phyloP scores from a whole-genome alignment of 1,140 invertebrate species.

The Caenorhabditis tropicalis region DNA sequence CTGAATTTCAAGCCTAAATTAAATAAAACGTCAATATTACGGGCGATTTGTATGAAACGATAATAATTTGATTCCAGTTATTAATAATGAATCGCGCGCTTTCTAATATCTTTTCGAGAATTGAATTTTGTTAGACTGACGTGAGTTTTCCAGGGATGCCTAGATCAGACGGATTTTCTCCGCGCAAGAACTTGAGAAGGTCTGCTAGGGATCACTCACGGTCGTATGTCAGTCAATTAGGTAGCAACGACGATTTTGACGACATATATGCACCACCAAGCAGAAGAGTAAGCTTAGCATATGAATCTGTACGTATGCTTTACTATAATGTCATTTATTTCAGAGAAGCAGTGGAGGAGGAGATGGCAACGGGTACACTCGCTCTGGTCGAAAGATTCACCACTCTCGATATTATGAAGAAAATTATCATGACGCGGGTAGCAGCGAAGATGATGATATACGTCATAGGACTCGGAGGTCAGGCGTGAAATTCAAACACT shows the following conservation, averaged over 20 bases:
- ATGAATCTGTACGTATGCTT: not conserved
- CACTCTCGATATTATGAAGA: slow-evolving; percentile 11
- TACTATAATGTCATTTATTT: not conserved
- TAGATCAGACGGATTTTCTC: slow-evolving; percentile 9
- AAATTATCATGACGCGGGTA: not conserved
- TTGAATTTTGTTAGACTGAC: no score
- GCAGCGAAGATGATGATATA: slow-evolving; percentile 28
- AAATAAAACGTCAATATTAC: no score
- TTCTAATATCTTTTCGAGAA: not conserved
- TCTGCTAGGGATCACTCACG: slow-evolving; percentile 30
- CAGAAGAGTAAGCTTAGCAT: not conserved
- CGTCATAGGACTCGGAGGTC: not conserved
- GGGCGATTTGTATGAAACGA: no score
- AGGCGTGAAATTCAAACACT: not conserved
- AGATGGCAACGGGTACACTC: slow-evolving; percentile 13
- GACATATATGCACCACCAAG: not conserved
- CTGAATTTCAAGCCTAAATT: no score
- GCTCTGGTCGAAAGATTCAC: not conserved
- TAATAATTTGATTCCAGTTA: no score
- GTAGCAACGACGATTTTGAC: not conserved
- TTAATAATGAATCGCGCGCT: no score
- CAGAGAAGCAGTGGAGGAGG: slow-evolving; percentile 1
- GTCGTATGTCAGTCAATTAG: not conserved
- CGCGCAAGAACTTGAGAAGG: slow-evolving; percentile 14
- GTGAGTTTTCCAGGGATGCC: not conserved